phyloP scores from a whole-genome alignment of 2,888 invertebrate species.

The Koerneria pararmatus region DNA sequence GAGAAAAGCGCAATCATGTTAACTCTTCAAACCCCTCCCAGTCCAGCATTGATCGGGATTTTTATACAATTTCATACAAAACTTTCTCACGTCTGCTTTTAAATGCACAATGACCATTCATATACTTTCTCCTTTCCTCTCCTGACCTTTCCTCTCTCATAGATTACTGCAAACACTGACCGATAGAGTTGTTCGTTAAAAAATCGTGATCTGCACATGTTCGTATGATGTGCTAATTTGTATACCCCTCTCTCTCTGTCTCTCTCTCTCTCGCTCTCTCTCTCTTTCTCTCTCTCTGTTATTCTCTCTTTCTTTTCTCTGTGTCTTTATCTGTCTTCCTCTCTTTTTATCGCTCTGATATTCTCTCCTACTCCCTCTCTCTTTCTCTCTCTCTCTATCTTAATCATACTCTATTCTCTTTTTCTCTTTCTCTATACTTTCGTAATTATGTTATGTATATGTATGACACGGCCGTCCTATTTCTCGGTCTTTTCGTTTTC shows the following conservation, averaged over 20 bases:
- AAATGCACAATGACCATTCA: too few relatives aligned
- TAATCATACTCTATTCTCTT: background rate
- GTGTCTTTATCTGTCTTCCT: background rate
- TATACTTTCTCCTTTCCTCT: too few relatives aligned
- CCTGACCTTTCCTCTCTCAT: too few relatives aligned
- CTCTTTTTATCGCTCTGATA: background rate
- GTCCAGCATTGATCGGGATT: too few relatives aligned
- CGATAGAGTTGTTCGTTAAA: too few relatives aligned
- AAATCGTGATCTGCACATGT: too few relatives aligned
- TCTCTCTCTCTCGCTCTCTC: slow-evolving; percentile 5
- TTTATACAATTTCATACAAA: too few relatives aligned
- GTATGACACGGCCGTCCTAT: background rate
- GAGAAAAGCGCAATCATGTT: too few relatives aligned
- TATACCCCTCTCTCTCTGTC: slow-evolving; percentile 15
- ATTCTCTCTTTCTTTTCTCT: background rate
- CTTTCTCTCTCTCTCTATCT: slow-evolving; percentile 4
- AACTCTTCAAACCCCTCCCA: too few relatives aligned
- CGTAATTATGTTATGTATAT: background rate
- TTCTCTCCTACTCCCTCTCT: slow-evolving; percentile 9
- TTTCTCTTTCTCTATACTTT: background rate
- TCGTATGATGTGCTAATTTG: too few relatives aligned
- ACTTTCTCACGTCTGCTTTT: too few relatives aligned
- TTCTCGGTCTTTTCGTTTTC: background rate
- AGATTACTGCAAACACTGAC: too few relatives aligned
- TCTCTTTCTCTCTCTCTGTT: slow-evolving; percentile 23